phyloP scores from a whole-genome alignment of 1,140 invertebrate genomes.

The Drosophila jambulina region DNA sequence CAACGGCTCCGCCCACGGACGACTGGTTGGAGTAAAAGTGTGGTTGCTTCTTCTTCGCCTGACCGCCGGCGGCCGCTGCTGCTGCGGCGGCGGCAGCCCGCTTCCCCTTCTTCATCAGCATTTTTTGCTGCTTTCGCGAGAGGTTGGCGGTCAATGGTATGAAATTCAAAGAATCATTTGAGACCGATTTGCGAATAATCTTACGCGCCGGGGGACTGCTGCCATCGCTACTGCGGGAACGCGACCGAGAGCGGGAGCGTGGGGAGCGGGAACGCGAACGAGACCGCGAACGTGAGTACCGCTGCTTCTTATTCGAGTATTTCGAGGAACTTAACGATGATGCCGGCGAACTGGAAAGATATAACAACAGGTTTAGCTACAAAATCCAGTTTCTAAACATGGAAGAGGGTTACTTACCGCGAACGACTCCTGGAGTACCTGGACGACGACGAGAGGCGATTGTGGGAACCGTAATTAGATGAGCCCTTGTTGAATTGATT shows the following conservation, averaged over 20 bases:
- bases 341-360: constrained; percentile 50
- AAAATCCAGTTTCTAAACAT: neutral
- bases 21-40: constrained; percentile 89
- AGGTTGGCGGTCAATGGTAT: constrained; percentile 72
- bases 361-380: constrained; percentile 4
- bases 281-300: constrained; percentile 70
- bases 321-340: constrained; percentile 66
- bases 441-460: constrained; percentile 37
- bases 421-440: constrained; percentile 75
- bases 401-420: constrained; percentile 56
- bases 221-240: constrained; percentile 65
- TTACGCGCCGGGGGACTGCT: constrained; percentile 74
- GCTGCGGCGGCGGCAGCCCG: constrained; percentile 75
- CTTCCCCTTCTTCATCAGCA: constrained; percentile 85
- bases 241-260: constrained; percentile 63
- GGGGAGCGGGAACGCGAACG: constrained; percentile 57
- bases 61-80: constrained; percentile 11
- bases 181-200: constrained; percentile 63
- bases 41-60: constrained; percentile 86
- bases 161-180: constrained; percentile 67
- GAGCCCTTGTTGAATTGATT: constrained; percentile 65
- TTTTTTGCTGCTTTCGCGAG: constrained; percentile 74
- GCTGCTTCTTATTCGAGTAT: constrained; percentile 71
- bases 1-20: constrained; percentile 87
- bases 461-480: constrained; percentile 41